Base-by-base conservation (phyloP, 37 sponge, comb jelly and placozoan genomes). In the Bolinopsis microptera region DNA sequence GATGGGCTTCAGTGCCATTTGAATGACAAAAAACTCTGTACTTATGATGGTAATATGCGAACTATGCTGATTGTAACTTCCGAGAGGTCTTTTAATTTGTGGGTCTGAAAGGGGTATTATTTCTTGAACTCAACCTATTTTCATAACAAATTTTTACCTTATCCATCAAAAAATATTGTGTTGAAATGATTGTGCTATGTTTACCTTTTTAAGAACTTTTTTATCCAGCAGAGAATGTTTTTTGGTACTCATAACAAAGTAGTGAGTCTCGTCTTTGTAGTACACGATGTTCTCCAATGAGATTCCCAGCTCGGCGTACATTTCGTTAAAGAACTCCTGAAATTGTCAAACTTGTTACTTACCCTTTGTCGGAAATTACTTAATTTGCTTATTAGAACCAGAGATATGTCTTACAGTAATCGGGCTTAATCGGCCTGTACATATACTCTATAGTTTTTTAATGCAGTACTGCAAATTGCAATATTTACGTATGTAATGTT, bases 231-330 rank as follows among this genome's bases (percentile, higher is more conserved):
- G 92, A 69, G 95, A 95, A 27, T 80, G 92, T 92, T 96, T 97
- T 93, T 96, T 96, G 69, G 97, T 96, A 22, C 97, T 97, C 98
- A 98, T 98, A 32, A 98, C 98, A 93, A 98, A 96, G 94, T 98
- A 98, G 93, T 98, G 98, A 0, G 98, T 98, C 93, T 98, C 97
- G 69, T 97, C 97, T 94, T 96, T 96, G 93, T 96, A 98, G 93
- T 98, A 98, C 24, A 98, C 98, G 23, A 98, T 96, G 68, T 98
- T 98, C 95, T 98, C 98, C 94, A 98, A 76, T 28, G 94, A 95
- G 5, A 98, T 98, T 0, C 95, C 96, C 21, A 94, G 94, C 61
- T 94, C 83, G 25, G 95, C 72, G 0, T 92, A 38, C 83, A 98
- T 76, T 36, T 69, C 74, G 69, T 96, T 94, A 93, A 98, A 98